Evolutionary conservation across 1,140 invertebrate species (phyloP).

Genomic region (Temnothorax longispinosus): DNA sequence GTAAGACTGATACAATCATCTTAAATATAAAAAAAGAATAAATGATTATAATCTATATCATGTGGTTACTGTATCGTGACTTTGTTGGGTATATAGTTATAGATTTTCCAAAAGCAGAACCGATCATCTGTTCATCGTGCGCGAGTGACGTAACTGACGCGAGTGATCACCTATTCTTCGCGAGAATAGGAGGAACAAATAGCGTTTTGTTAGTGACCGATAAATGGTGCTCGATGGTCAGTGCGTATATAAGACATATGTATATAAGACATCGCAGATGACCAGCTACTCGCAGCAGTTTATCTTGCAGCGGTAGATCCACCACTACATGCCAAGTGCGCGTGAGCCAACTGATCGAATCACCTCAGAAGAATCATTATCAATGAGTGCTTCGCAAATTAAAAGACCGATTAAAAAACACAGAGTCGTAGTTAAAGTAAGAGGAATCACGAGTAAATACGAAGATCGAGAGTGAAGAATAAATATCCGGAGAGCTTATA

Average conservation of each 20-base stretch:
- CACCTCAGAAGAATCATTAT: background rate
- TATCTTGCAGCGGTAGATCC: constrained; percentile 61
- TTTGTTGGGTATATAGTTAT: background rate
- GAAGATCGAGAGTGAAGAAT: background rate
- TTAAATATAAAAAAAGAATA: background rate
- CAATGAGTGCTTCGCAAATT: background rate
- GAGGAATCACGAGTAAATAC: background rate
- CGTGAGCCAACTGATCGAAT: background rate
- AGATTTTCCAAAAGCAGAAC: background rate
- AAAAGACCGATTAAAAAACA: background rate
- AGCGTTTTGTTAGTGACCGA: constrained; percentile 74
- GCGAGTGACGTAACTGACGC: constrained; percentile 58
- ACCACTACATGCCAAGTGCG: constrained; percentile 23
- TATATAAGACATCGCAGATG: constrained; percentile 71
- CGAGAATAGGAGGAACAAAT: constrained; percentile 77
- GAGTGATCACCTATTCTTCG: constrained; percentile 66
- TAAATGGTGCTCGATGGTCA: constrained; percentile 76
- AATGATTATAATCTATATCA: background rate
- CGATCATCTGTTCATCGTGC: constrained; percentile 14
- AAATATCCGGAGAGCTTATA: background rate
- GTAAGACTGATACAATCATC: background rate
- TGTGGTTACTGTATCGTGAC: background rate
- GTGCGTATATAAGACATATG: constrained; percentile 22
- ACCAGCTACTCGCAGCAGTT: constrained; percentile 23
- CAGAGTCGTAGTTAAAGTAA: background rate